A percentile compares a stretch with the other conserved stretches of the same genome.
phyloP scores from a whole-genome alignment of 1,140 invertebrate genomes.

The Leucophenga varia region DNA sequence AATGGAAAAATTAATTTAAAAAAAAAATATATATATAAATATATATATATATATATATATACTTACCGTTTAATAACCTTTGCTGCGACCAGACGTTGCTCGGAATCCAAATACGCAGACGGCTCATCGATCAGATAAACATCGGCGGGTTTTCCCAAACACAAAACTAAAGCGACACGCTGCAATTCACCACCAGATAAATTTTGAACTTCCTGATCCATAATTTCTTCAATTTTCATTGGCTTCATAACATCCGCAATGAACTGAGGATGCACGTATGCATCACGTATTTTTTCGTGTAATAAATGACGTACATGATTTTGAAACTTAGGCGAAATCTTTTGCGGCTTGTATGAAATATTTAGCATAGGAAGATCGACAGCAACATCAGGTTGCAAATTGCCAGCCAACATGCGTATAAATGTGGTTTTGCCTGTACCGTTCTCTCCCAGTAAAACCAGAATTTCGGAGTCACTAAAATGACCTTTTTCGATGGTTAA shows the following conservation, averaged over 20 bases:
- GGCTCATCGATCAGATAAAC: conserved; percentile 99
- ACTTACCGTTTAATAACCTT: conserved; percentile 95
- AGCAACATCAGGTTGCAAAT: conserved; percentile 83
- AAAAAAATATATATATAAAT: neutral
- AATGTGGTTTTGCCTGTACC: conserved; percentile 99
- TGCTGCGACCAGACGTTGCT: conserved; percentile 98
- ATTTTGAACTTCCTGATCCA: conserved; percentile 99
- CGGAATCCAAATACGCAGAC: conserved; percentile 98
- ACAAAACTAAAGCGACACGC: conserved; percentile 92
- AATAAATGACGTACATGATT: conserved; percentile 88
- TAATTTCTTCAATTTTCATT: conserved; percentile 95
- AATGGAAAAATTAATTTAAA: neutral
- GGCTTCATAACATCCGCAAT: conserved; percentile 99
- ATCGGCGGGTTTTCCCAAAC: conserved; percentile 97
- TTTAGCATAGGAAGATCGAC: conserved; percentile 87
- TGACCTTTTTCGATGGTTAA: conserved; percentile 84
- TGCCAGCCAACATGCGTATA: conserved; percentile 97
- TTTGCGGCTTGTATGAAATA: conserved; percentile 99
- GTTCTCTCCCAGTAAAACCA: conserved; percentile 98
- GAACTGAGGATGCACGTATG: conserved; percentile 96
- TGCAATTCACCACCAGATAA: conserved; percentile 99
- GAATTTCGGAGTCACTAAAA: conserved; percentile 99
- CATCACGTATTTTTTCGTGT: conserved; percentile 95
- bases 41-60: neutral
- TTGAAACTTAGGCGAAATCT: conserved; percentile 97